Conservation (phyloP, 1,140 invertebrate species). For the Ceratosolen fusciceps region DNA sequence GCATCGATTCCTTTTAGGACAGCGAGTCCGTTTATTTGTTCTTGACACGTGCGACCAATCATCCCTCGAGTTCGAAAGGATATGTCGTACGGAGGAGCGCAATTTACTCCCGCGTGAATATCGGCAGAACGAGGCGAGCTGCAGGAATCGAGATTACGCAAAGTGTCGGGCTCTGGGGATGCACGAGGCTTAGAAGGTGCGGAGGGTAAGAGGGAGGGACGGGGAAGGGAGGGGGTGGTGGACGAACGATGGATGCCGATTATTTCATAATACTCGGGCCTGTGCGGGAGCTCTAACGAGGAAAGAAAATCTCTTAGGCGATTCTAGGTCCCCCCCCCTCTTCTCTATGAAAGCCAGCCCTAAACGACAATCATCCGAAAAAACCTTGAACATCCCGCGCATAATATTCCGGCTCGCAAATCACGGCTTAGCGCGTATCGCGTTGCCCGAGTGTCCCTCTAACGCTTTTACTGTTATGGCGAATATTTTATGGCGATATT, state of each 20-base stretch:
- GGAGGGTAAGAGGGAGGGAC: no score
- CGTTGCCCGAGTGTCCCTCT: conserved; percentile 43
- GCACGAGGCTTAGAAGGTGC: no score
- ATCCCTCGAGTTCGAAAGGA: no score
- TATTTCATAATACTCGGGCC: conserved; percentile 19
- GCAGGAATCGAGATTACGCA: conserved; percentile 27
- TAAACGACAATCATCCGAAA: conserved; percentile 41
- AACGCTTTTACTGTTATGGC: conserved; percentile 64
- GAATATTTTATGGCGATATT: conserved; percentile 70
- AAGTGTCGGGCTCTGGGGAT: neutral
- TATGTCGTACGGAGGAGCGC: no score
- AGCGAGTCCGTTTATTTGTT: no score
- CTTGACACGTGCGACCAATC: no score
- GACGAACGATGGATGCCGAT: conserved; percentile 30
- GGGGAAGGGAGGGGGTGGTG: no score
- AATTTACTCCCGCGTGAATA: neutral
- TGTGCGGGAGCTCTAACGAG: neutral
- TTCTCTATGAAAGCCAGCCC: neutral
- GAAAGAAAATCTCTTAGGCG: conserved; percentile 41
- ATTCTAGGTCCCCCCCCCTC: conserved; percentile 31
- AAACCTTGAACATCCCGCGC: conserved; percentile 43
- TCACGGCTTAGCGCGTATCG: conserved; percentile 62
- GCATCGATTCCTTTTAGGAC: no score
- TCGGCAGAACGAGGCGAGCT: neutral
- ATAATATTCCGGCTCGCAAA: conserved; percentile 64